Base-by-base conservation (phyloP, 2,113 vertebrate genomes). In the Mesoclemmys tuberculata region DNA sequence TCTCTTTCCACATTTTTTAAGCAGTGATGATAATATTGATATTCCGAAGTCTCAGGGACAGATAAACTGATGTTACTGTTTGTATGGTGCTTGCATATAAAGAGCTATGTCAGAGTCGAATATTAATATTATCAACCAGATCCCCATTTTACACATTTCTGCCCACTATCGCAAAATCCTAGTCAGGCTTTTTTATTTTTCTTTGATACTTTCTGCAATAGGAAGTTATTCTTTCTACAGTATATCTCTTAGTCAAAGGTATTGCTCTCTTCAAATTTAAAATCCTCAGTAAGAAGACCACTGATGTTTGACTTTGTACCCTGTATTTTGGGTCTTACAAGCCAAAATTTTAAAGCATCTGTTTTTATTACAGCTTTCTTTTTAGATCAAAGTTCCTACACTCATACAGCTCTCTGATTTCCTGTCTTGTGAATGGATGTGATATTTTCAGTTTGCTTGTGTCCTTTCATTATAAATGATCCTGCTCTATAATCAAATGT, bases 21-120 rank as follows among this genome's bases (percentile, higher is more conserved):
- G 49, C 29, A 58, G 55, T 51, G 79, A 41, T 48, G 7, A 11
- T 64, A 10, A 54, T 2, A 9, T 74, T 82, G 12, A 11, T 16
- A 7, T 1, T 9, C 6, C 3, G 68, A 19, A 38, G 1, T 31
- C 26, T 14, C 31, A 6, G 80, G 2, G 12, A 2, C 11, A n/a
- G 10, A 77, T 2, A 41, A 80, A 35, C 48, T 52, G 29, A 77
- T 55, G 74, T 80, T 46, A 2, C n/a, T 89, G 19, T 48, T 81
- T 89, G 27, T 92, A 48, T 38, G 16, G 2, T 51, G 71, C 7
- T 93, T 90, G 75, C 11, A 5, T 19, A 21, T 14, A 58, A 78
- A 84, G 85, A 48, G 78, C 82, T 78, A n/a, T 78, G 78, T 38
- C 68, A 94, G 78, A 24, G 10, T 90, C 56, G 26, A 80, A 75